Conservation (phyloP, 2,888 invertebrate species). For the Brenthis hecate region DNA sequence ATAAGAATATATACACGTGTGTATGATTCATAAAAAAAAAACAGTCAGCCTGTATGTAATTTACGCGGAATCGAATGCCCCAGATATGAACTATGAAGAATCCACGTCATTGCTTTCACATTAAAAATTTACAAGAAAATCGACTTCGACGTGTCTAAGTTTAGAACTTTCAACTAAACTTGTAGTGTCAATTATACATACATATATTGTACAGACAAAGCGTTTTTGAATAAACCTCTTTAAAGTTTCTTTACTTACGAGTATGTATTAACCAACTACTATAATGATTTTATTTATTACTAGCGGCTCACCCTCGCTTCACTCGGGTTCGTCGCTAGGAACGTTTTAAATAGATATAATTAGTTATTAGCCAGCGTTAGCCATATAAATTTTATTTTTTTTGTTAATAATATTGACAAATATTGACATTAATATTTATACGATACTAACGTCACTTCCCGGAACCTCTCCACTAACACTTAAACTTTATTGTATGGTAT, state of each 20-base stretch:
- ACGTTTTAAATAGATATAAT: no score
- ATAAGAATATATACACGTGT: neutral
- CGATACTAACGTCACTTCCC: no score
- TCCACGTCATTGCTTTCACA: conserved; percentile 23
- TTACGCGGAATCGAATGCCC: conserved; percentile 29
- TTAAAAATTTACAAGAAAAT: conserved; percentile 22
- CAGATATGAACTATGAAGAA: conserved; percentile 20
- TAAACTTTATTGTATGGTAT: no score
- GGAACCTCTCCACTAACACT: no score
- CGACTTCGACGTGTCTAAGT: neutral
- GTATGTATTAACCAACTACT: neutral
- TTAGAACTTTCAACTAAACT: conserved; percentile 5
- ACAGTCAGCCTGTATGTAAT: conserved; percentile 5
- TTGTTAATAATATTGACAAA: no score
- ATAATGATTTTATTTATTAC: neutral
- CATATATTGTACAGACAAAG: neutral
- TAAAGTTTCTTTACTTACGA: neutral
- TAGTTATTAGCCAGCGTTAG: no score
- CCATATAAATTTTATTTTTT: no score
- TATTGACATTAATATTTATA: no score
- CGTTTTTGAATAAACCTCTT: neutral
- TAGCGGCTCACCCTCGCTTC: no score
- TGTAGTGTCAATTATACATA: neutral
- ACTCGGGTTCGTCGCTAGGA: no score
- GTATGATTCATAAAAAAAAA: conserved; percentile 24